Base-by-base conservation (phyloP, 2,113 vertebrate species). In the Condylura cristata region DNA sequence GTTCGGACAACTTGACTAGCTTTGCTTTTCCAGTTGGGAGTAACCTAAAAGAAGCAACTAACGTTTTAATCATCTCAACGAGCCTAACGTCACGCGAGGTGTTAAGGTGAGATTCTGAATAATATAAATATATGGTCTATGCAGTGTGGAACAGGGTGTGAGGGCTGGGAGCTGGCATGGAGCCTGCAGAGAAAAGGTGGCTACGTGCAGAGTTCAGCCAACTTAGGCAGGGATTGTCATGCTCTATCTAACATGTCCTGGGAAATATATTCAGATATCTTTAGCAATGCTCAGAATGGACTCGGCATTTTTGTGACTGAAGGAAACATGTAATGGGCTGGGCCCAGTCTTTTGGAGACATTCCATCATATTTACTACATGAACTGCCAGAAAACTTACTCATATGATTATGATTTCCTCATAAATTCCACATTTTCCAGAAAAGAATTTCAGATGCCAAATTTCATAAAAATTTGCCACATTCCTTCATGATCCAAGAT, bases 361-460 rank as follows among this genome's bases (percentile, higher is more conserved):
- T 82, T 83, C 37, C 37, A 94, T 53, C 89, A 79, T 83, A 92
- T 95, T 86, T 95, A 93, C 70, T 92, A 80, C 17, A 79, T 32
- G 18, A 96, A 61, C 79, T 93, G 71, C 41, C 90, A 96, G 79
- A 85, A 97, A n/a, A 34, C 48, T 68, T 41, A 94, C 20, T 89
- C 63, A 66, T 39, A 41, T 80, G 65, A 95, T 39, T 88, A 61
- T 94, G 28, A 89, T 82, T 93, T 95, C 58, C n/a, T 95, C 78
- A 82, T 37, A 71, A 89, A 58, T 93, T 58, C 48, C 30, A 74
- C 79, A 65, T 26, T 91, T 84, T 95, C 89, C 74, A 92, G 65
- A 53, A 90, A 87, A 95, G 44, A 51, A 81, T 75, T 91, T 92
- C 13, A 51, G 37, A 83, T 95, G 83, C 70, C 93, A 96, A 75